Evolutionary conservation across 2,113 vertebrate genomes (phyloP), one percentile per base, ranked within the genome.

Genomic region (Mohoua ochrocephala): DNA sequence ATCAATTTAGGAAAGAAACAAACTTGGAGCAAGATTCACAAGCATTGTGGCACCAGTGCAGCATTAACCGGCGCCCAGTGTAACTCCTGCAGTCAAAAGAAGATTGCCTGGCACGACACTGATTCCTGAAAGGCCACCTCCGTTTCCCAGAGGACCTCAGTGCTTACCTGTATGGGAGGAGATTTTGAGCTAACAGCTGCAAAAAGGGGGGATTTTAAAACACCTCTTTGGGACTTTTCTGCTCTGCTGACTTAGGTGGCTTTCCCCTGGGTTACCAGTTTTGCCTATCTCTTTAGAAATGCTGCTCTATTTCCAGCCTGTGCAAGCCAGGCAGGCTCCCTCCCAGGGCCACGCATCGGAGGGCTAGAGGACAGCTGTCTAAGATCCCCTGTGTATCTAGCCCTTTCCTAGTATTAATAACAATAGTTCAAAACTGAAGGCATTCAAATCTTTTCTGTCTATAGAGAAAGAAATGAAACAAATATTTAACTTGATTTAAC

Each of bases 261-360:
- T 92, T 92, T 87, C 27, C 30, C 5, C 39, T 10, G 15, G 20
- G n/a, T 26, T 59, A 22, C 10, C 10, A 30, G 5, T 30, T 91
- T 81, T 63, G 33, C 11, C 4, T 20, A 0, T 50, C 22, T 63
- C 44, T 69, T 42, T 70, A 86, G 79, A 91, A 81, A 70, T 26
- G 30, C 19, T 70, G 24, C 52, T 27, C 31, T 47, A 3, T 47
- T 61, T 84, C 42, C 84, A 90, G 41, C 9, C 31, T 31, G 2
- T 11, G 39, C 52, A 52, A 75, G 27, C 22, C 52, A 42, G 49
- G 6, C 30, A 69, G 15, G 19, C 9, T 92, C 27, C 60, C 8
- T 49, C 22, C 22, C 1, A 4, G 33, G 33, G 21, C 63, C 0
- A 0, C 19, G 17, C 22, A 30, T 56, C 3, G 9, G 45, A 47